Evolutionary conservation across 2,888 invertebrate species (phyloP).

Genomic region (Hetaerina titia): DNA sequence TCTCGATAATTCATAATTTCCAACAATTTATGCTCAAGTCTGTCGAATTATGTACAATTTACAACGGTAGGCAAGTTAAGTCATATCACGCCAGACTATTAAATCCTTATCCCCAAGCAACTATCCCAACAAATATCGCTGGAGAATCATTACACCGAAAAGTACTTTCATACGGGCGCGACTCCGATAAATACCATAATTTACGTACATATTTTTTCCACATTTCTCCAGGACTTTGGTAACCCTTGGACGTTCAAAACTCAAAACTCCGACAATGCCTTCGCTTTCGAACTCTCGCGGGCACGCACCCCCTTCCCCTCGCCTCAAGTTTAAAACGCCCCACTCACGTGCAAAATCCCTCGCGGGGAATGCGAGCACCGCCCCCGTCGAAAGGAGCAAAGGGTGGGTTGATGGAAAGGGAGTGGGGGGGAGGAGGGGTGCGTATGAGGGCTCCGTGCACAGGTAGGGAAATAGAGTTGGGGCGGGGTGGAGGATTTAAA

Average conservation of each 20-base stretch:
- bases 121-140: no score
- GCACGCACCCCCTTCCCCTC: not conserved
- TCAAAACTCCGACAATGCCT: not conserved
- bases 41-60: no score
- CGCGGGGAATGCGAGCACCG: constrained; percentile 29
- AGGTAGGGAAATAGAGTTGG: not conserved
- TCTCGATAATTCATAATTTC: no score
- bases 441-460: not conserved
- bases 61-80: no score
- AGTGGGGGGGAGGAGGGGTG: not conserved
- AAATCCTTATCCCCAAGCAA: no score
- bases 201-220: no score
- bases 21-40: no score
- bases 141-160: no score
- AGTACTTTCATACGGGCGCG: no score
- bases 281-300: not conserved
- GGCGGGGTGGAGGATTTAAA: not conserved
- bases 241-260: not conserved
- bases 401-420: not conserved
- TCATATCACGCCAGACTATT: no score
- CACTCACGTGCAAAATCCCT: not conserved
- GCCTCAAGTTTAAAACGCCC: not conserved
- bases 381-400: constrained; percentile 20
- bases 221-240: not conserved
- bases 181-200: no score